These are phyloP conservation scores for Podocnemis expansa DNA, from an alignment of 2,113 vertebrate species.

Conservation along the genomic window DNA sequence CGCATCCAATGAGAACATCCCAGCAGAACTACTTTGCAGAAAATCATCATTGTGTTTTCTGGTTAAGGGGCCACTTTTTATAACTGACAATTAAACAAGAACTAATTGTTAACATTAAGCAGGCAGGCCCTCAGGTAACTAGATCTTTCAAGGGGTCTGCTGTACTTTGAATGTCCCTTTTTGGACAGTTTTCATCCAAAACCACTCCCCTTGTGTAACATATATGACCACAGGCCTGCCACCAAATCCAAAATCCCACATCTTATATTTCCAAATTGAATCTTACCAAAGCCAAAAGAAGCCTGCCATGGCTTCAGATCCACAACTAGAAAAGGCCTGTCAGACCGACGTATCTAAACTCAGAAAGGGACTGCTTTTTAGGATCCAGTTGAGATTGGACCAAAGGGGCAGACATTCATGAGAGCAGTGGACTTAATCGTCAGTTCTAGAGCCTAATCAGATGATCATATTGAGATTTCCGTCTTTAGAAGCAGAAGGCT, in stretches of 20 bases:
- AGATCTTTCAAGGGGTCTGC: conserved; percentile 3
- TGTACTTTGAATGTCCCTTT: conserved; percentile 3
- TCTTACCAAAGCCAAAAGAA: too few species aligned
- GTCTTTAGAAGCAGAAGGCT: background rate
- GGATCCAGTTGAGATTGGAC: background rate
- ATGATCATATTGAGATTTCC: background rate
- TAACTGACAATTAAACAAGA: conserved; percentile 11
- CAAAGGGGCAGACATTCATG: background rate
- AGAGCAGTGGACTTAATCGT: background rate
- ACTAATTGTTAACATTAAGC: conserved; percentile 6
- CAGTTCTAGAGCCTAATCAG: background rate
- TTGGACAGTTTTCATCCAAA: background rate
- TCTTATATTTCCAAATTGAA: background rate
- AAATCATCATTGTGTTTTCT: conserved; percentile 37
- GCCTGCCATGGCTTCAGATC: background rate
- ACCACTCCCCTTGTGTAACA: background rate
- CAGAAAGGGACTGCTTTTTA: background rate
- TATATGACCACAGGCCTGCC: background rate
- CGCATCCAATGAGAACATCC: too few species aligned
- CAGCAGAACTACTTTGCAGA: conserved; percentile 20
- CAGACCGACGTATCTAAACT: background rate
- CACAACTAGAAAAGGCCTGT: background rate
- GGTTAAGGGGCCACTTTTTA: conserved; percentile 10
- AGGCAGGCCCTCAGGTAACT: background rate
- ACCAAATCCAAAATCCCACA: background rate